phyloP scores from a whole-genome alignment of 2,797 vertebrate species.

The Malacoraja senta region DNA sequence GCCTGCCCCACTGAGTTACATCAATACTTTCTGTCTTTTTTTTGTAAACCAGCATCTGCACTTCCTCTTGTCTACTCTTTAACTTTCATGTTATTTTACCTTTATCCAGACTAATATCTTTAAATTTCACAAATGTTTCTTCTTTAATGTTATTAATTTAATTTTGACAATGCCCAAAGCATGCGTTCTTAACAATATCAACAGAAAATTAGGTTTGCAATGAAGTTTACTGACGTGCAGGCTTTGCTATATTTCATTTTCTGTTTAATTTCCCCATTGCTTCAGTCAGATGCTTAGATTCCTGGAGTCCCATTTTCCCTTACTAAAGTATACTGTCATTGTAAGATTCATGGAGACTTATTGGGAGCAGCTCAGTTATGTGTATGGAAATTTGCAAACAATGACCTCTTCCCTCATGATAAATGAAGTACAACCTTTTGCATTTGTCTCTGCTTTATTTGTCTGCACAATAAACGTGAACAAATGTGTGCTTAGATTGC shows the following conservation, averaged over 20 bases:
- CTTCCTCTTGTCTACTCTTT: neutral
- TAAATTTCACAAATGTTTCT: neutral
- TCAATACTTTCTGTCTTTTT: no score
- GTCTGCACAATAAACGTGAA: constrained; percentile 67
- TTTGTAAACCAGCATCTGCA: no score
- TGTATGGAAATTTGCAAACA: constrained; percentile 69
- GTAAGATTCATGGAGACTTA: constrained; percentile 64
- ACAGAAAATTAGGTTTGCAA: neutral
- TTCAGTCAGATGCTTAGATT: constrained; percentile 21
- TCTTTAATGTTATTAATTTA: neutral
- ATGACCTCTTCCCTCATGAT: constrained; percentile 59
- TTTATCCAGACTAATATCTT: neutral
- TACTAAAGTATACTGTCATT: constrained; percentile 49
- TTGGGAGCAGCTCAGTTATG: constrained; percentile 62
- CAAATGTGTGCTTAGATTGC: constrained; percentile 67
- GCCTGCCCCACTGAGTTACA: no score
- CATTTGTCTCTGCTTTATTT: constrained; percentile 72
- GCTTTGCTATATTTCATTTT: constrained; percentile 30
- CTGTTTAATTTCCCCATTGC: constrained; percentile 35
- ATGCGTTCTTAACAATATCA: neutral
- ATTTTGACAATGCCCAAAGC: neutral
- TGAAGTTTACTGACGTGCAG: neutral
- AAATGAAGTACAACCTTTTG: constrained; percentile 63
- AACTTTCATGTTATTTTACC: neutral
- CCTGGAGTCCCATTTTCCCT: constrained; percentile 30